These are phyloP conservation scores for Cettia cetti DNA, from an alignment of 2,113 vertebrate genomes.

Conservation along the genomic window DNA sequence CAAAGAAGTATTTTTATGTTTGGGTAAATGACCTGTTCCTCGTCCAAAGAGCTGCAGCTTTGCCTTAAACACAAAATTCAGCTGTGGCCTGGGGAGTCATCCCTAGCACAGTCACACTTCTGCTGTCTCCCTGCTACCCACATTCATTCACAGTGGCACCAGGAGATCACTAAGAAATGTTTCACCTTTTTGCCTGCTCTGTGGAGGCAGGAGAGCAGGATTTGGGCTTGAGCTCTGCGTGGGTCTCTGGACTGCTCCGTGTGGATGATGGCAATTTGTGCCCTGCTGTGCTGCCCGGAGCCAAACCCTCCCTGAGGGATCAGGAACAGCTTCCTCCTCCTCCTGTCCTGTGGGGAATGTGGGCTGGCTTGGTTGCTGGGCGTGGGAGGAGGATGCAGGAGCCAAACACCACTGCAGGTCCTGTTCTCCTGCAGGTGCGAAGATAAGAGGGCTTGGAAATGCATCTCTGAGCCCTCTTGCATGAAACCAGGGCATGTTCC, in stretches of 20 bases:
- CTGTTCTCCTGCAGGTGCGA: background rate
- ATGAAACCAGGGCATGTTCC: background rate
- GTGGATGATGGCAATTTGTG: background rate
- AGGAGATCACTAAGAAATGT: background rate
- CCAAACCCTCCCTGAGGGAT: background rate
- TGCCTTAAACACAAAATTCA: background rate
- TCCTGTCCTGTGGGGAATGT: background rate
- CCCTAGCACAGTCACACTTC: rapidly evolving
- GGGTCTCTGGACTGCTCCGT: rapidly evolving
- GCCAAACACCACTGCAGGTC: background rate
- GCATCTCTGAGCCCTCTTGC: background rate
- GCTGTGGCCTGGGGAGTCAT: background rate
- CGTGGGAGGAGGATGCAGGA: background rate
- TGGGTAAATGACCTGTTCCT: background rate
- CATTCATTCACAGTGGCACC: rapidly evolving
- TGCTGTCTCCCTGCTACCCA: background rate
- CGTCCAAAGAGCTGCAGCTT: background rate
- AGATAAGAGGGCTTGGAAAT: background rate
- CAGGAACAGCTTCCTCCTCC: background rate
- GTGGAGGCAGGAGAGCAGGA: background rate
- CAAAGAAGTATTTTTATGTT: background rate
- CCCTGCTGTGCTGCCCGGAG: background rate
- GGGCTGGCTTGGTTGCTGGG: background rate
- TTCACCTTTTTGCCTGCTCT: background rate
- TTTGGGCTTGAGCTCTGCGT: rapidly evolving